Percentiles rank a stretch among this genome's conserved stretches.
Evolutionary conservation across 2,113 vertebrate species (phyloP).

Genomic region (Ammospiza nelsoni): DNA sequence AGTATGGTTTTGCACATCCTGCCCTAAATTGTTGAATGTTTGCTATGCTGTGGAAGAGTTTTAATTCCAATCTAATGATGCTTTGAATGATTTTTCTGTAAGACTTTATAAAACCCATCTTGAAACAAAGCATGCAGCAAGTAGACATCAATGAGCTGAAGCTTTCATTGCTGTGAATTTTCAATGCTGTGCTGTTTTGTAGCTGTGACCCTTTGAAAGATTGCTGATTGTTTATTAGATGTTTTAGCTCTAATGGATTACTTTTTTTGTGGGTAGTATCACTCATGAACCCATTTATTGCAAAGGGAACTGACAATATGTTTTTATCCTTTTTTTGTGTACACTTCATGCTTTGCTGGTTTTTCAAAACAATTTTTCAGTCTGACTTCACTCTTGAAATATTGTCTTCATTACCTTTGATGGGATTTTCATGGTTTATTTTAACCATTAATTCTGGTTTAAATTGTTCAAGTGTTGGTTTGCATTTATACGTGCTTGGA

Average conservation of each 20-base stretch:
- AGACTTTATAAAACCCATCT: background rate
- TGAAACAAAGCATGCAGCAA: background rate
- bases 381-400: background rate
- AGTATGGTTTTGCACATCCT: background rate
- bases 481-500: background rate
- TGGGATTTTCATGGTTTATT: conserved; percentile 27
- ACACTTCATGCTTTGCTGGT: background rate
- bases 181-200: background rate
- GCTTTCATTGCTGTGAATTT: background rate
- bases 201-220: background rate
- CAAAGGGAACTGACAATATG: background rate
- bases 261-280: background rate
- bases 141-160: background rate
- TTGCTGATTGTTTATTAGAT: background rate
- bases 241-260: background rate
- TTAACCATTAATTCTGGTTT: conserved; percentile 24
- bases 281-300: background rate
- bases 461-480: background rate
- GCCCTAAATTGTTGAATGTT: conserved; percentile 15
- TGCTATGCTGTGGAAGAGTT: background rate
- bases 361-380: background rate
- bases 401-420: conserved; percentile 4
- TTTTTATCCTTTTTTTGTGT: background rate
- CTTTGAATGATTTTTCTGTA: background rate
- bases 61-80: background rate